phyloP scores from a whole-genome alignment of 2,888 invertebrate genomes.

The Azorinus chamasolen region DNA sequence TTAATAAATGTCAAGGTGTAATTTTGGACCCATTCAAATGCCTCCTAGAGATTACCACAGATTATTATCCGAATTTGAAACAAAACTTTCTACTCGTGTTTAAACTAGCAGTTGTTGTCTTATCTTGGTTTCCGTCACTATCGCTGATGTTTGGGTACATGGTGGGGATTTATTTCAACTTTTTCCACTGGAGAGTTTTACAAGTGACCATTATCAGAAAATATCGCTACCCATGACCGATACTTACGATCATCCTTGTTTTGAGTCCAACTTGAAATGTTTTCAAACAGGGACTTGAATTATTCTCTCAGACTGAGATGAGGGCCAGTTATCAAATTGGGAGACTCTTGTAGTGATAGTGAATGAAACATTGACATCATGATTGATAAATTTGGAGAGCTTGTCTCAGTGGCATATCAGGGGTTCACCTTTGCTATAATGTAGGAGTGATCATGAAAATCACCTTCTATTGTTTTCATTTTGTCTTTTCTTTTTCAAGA shows the following conservation, averaged over 20 bases:
- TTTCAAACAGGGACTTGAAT: constrained; percentile 15
- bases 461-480: too few species aligned
- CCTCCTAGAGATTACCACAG: constrained; percentile 51
- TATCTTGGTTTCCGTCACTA: constrained; percentile 12
- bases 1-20: constrained; percentile 49
- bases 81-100: constrained; percentile 60
- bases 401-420: too few species aligned
- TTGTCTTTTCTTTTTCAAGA: too few species aligned
- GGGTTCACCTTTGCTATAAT: too few species aligned
- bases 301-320: constrained; percentile 5
- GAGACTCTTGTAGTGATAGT: constrained; percentile 47
- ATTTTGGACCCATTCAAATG: constrained; percentile 22
- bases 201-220: constrained; percentile 11
- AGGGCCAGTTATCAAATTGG: too few species aligned
- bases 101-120: constrained; percentile 29
- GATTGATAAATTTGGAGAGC: too few species aligned
- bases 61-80: constrained; percentile 36
- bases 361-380: constrained; percentile 64
- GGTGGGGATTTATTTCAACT: neutral
- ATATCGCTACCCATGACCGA: neutral
- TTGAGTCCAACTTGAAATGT: neutral
- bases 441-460: too few species aligned
- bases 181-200: constrained; percentile 20
- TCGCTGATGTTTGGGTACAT: constrained; percentile 6
- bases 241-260: too few species aligned